Evolutionary conservation across 2,888 invertebrate species (phyloP), one percentile per base, ranked within the genome.

Genomic region (Malthinus seriepunctatus): DNA sequence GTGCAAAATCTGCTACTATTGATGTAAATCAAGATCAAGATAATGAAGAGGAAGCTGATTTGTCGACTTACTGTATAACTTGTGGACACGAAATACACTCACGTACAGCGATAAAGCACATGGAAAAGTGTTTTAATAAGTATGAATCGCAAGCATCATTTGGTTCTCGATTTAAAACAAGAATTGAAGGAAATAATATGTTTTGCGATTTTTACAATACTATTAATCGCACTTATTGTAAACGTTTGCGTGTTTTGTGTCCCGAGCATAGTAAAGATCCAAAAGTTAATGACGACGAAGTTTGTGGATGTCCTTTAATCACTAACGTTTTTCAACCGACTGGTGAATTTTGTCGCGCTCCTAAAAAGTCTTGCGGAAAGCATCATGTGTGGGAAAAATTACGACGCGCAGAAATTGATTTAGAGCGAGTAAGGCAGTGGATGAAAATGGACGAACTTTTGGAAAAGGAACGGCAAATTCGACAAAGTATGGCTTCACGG

Each of bases 71-170:
- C 76, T 98, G 98, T 78, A 93, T 97, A 32, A 97, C 97, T 0
- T 98, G 98, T 79, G 97, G 97, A 0, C 94, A 94, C 76, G 97
- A 97, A 81, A 91, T 97, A 60, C 91, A 93, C 76, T 91, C 94
- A 0, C 87, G 90, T 52, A 91, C 93, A 0, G 97, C 96, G 0
- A 87, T 97, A 12, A 93, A 93, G 71, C 98, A 98, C 74, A 95
- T 98, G 95, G 97, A 97, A 80, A 95, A 95, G 76, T 98, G 97
- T 77, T 98, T 96, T 78, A 91, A 94, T 66, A 97, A 97, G 86
- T 95, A 95, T 78, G 98, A 98, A 78, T 94, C 95, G 45, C 96
- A 97, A 79, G 93, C 97, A 1, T 95, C 96, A 0, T 97, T 97
- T 78, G 97, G 97, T 8, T 96, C 96, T 15, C 87, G 94, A 42